Evolutionary conservation across 1,140 invertebrate genomes (phyloP), one percentile per base, ranked within the genome.

Genomic region (Macrotrachela quadricornifera): DNA sequence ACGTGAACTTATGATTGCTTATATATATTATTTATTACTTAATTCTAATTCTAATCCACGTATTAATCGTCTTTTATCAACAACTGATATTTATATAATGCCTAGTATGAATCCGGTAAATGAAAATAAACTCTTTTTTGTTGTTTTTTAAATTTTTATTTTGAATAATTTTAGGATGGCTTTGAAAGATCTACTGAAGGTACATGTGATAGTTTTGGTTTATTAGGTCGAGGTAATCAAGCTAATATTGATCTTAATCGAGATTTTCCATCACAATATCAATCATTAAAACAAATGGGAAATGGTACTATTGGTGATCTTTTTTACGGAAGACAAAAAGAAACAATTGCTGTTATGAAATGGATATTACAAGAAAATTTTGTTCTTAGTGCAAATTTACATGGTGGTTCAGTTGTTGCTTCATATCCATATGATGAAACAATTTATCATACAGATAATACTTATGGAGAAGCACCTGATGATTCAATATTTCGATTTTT

Each of bases 221-320:
- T 82, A 71, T 65, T 85, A 6, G 90, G 91, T 6, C 73, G 91
- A 59, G 62, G 65, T 1, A 97, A 99, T 71, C 81, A 80, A 0
- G 70, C 90, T 61, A 63, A 74, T 43, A 71, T 90, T 1, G 92
- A 97, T 68, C 72, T 99, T 1, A 97, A 97, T 70, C 74, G 91
- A 60, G 92, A 97, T 70, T 99, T 99, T 64, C 92, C 92, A 0
- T 85, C 92, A 91, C 0, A 85, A 92, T 64, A 82, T 88, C 56
- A 90, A 80, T 65, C 77, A 81, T 30, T 30, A 30, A 30, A 30
- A 30, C 8, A 2, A 30, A 30, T 30, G 21, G 8, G 2, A 4
- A 30, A 30, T 30, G 82, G 21, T 88, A 56, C 90, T 80, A 65
- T 30, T 30, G 21, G 21, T 30, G 21, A 30, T 30, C 21, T 30